Conservation (phyloP, 2,113 vertebrate genomes). For the Nicator chloris region DNA sequence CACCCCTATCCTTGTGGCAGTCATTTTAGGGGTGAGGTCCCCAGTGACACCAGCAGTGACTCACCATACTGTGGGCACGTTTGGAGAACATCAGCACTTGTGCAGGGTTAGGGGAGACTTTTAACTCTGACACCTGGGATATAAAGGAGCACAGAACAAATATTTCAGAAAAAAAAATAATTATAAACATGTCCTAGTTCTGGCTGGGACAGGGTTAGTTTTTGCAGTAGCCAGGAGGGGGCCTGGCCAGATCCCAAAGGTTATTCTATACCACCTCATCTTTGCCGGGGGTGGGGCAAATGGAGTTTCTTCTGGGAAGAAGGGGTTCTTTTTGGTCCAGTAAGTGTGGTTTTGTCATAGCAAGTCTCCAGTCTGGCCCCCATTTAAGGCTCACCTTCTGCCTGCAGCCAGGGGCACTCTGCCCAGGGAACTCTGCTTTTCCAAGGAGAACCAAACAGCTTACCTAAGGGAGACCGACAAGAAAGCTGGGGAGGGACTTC, state of each 20-base stretch:
- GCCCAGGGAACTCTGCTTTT: neutral
- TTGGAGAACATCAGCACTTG: neutral
- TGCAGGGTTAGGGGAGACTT: neutral
- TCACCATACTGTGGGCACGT: rapidly evolving
- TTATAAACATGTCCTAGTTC: neutral
- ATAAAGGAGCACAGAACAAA: neutral
- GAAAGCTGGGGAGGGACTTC: neutral
- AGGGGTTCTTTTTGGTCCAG: rapidly evolving
- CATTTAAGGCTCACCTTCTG: neutral
- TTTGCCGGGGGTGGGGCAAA: rapidly evolving
- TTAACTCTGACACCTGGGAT: neutral
- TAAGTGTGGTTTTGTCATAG: neutral
- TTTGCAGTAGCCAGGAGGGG: neutral
- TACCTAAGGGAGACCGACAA: neutral
- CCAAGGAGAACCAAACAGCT: neutral
- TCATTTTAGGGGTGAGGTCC: neutral
- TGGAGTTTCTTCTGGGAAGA: neutral
- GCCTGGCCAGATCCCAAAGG: neutral
- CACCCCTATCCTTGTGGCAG: neutral
- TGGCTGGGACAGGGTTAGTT: neutral
- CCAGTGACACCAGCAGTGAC: neutral
- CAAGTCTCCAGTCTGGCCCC: neutral
- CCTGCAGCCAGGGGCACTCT: rapidly evolving
- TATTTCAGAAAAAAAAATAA: neutral
- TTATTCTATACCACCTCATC: neutral